Base-by-base conservation (phyloP, 2,888 invertebrate genomes). In the Ariolimax columbianus region DNA sequence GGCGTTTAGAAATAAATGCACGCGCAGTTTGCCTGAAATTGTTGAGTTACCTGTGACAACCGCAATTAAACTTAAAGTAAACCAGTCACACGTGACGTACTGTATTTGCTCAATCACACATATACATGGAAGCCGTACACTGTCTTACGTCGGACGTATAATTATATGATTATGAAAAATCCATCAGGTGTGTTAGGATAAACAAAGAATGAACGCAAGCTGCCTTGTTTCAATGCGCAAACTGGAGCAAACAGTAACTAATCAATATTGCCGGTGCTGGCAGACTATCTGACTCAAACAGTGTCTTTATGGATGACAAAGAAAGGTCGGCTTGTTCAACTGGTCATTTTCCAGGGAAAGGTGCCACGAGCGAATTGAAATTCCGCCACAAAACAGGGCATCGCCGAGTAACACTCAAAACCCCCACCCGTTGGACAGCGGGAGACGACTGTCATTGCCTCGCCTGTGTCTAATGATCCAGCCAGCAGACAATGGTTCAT, bases 391-490 rank as follows among this genome's bases (percentile, higher is more conserved):
- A 43, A 43, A 26, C 30, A 2, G 30, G 73, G 43, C 43, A 36
- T 14, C 11, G n/a, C 43, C n/a, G 14, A n/a, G 73, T n/a, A 73
- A 30, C 43, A 73, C 26, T 26, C 30, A 9, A 19, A n/a, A 17
- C 26, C n/a, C 3, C 26, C 72, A 26, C 11, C 9, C 38, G 7
- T 6, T 19, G 0, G 23, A 36, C 19, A 36, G 23, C 1, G 19
- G 26, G 26, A 23, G 43, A 30, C 11, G 47, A 14, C n/a, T 11
- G 26, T 43, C n/a, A 43, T 30, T 43, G 43, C 43, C 43, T 26
- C 73, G 40, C 30, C 43, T 47, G 33, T 2, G 66, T 66, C 66
- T 66, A 66, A 66, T 14, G 73, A 73, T 73, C 43, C 73, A 23
- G 73, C 14, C 30, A 30, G 14, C n/a, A 73, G 73, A 73, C 73